Evolutionary conservation across 2,888 invertebrate genomes (phyloP).

Genomic region (Mythimna vitellina): DNA sequence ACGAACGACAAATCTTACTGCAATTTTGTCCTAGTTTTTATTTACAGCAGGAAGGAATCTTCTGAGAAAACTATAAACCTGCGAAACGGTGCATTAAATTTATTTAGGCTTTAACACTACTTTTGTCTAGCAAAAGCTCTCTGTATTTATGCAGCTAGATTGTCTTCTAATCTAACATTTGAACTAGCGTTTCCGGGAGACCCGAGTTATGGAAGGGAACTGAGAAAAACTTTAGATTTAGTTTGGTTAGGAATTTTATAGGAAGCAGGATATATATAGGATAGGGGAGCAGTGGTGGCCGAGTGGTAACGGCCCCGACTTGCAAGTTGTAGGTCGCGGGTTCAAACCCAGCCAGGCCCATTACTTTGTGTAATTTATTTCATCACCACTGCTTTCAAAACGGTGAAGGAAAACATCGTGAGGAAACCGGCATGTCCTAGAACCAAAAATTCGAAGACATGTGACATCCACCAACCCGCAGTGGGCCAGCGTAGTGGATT

Average conservation of each 20-base stretch:
- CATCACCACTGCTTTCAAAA: no score
- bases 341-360: no score
- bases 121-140: slow-evolving; percentile 23
- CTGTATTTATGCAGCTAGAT: slow-evolving; percentile 18
- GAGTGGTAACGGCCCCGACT: no score
- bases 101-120: slow-evolving; percentile 34
- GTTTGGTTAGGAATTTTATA: neutral
- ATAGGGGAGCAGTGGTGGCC: no score
- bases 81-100: slow-evolving; percentile 43
- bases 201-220: slow-evolving; percentile 14
- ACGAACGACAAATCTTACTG: slow-evolving; percentile 27
- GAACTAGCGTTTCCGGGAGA: slow-evolving; percentile 8
- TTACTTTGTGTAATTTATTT: no score
- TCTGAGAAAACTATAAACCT: slow-evolving; percentile 39
- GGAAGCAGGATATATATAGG: no score
- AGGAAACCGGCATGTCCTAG: no score
- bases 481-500: no score
- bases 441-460: no score
- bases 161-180: slow-evolving; percentile 30
- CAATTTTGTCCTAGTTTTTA: slow-evolving; percentile 55
- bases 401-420: no score
- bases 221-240: neutral
- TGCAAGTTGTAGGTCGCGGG: no score
- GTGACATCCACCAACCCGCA: no score
- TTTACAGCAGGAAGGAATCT: slow-evolving; percentile 39